These are phyloP conservation scores for Lottia scabra DNA, from an alignment of 2,888 invertebrate species.

Conservation along the genomic window DNA sequence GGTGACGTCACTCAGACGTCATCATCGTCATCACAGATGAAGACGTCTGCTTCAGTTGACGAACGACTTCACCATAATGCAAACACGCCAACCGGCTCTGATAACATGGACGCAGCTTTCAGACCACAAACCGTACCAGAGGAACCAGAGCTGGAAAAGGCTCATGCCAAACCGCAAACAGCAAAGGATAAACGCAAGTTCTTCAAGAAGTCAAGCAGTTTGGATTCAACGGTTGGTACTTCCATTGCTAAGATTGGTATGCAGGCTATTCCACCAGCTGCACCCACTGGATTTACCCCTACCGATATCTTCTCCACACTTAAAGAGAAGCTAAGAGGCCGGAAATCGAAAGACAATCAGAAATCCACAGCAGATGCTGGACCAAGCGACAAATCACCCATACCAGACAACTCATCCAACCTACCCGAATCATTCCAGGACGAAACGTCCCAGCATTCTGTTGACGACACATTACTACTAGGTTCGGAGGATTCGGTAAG, in stretches of 20 bases:
- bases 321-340: not conserved
- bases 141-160: slow-evolving; percentile 20
- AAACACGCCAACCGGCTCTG: not conserved
- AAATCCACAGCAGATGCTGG: not conserved
- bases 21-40: slow-evolving; percentile 18
- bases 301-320: slow-evolving; percentile 37
- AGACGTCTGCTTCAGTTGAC: slow-evolving; percentile 34
- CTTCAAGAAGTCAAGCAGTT: slow-evolving; percentile 45
- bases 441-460: not conserved
- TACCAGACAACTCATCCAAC: not conserved
- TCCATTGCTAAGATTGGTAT: slow-evolving; percentile 42
- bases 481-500: too few species aligned
- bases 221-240: slow-evolving; percentile 43
- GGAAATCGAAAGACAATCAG: not conserved
- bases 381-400: not conserved
- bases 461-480: too few species aligned
- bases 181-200: slow-evolving; percentile 45
- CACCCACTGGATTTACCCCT: slow-evolving; percentile 45
- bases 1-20: not conserved
- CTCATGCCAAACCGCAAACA: slow-evolving; percentile 10
- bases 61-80: slow-evolving; percentile 32
- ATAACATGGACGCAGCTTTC: not conserved
- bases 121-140: slow-evolving; percentile 22
- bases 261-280: slow-evolving; percentile 38
- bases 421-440: not conserved